phyloP scores from a whole-genome alignment of 2,797 vertebrate genomes.

The Prionace glauca region DNA sequence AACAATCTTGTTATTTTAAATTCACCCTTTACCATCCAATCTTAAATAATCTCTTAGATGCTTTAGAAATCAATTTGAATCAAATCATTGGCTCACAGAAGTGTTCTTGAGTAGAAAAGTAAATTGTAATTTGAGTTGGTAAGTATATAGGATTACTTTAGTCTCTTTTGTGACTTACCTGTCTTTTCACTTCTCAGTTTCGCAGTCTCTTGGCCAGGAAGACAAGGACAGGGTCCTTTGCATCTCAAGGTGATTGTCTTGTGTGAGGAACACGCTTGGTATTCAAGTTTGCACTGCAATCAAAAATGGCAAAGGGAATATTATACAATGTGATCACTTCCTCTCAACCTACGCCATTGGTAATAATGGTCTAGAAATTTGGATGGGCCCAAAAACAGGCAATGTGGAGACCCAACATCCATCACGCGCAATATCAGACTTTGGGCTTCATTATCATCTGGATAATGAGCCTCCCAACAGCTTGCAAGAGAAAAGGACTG shows the following conservation, averaged over 20 bases:
- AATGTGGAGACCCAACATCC: no score
- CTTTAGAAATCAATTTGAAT: conserved; percentile 34
- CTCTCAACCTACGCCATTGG: neutral
- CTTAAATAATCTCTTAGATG: neutral
- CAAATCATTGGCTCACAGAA: conserved; percentile 4
- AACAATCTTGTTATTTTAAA: neutral
- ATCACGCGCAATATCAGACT: no score
- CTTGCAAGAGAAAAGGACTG: neutral
- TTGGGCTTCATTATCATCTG: neutral
- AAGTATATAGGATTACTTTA: neutral
- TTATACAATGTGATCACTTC: conserved; percentile 37
- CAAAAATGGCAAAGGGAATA: conserved; percentile 43
- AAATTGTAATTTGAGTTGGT: neutral
- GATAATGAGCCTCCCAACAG: neutral
- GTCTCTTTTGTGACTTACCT: conserved; percentile 62
- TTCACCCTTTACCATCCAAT: neutral
- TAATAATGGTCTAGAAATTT: neutral
- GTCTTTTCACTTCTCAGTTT: conserved; percentile 65
- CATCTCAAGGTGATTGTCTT: conserved; percentile 74
- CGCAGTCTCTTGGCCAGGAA: conserved; percentile 66
- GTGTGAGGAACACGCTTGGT: conserved; percentile 77
- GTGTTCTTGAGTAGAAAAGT: conserved; percentile 10
- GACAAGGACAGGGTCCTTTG: conserved; percentile 84
- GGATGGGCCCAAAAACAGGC: neutral
- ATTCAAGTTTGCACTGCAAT: conserved; percentile 86